These are phyloP conservation scores for Pharmacophagus antenor DNA, from an alignment of 2,888 invertebrate genomes.

Conservation along the genomic window DNA sequence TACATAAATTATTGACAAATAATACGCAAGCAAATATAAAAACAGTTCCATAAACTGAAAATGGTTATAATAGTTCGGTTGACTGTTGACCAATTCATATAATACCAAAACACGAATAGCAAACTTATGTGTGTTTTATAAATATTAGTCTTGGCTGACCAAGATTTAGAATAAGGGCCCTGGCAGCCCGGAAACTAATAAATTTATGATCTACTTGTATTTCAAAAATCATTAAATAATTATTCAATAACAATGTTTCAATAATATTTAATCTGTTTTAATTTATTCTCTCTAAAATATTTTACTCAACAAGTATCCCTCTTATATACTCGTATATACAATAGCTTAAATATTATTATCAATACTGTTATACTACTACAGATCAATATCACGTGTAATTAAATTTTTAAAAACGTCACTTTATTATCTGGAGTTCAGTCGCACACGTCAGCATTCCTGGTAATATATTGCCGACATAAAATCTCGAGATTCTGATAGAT, in stretches of 20 bases:
- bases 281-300: too few species aligned
- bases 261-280: too few species aligned
- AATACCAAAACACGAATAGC: neutral
- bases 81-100: neutral
- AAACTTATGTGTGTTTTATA: neutral
- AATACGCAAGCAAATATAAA: too few species aligned
- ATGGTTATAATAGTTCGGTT: neutral
- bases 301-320: too few species aligned
- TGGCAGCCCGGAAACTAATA: neutral
- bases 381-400: constrained; percentile 74
- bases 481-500: constrained; percentile 70
- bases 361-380: constrained; percentile 41
- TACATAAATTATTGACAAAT: too few species aligned
- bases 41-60: neutral
- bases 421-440: constrained; percentile 61
- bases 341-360: too few species aligned
- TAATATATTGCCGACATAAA: constrained; percentile 78
- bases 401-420: constrained; percentile 72
- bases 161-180: neutral
- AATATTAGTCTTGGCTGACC: neutral
- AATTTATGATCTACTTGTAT: too few species aligned
- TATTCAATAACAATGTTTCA: too few species aligned
- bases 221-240: too few species aligned
- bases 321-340: too few species aligned
- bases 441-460: constrained; percentile 61